Base-by-base conservation (phyloP, 2,797 vertebrate genomes). In the Cuculus canorus region DNA sequence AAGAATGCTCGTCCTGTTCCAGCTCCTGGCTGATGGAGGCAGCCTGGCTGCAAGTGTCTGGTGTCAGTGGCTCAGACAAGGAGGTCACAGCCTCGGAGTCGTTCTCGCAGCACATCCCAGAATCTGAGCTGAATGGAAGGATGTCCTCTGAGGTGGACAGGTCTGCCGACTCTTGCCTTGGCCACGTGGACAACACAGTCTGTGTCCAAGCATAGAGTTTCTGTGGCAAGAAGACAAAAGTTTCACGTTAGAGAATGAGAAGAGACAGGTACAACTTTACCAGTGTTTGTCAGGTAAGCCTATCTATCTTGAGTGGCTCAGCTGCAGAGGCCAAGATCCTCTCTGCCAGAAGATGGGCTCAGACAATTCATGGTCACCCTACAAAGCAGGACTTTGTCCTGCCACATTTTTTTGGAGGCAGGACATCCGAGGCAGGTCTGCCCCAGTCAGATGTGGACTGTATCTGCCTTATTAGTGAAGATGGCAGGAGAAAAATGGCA, bases 121-220 rank as follows among this genome's bases (percentile, higher is more conserved):
- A 98, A 96, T 98, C 98, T 0, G 95, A 84, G 27, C 98, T 98
- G 92, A 92, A 24, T 0, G 96, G 97, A 32, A 70, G 86, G n/a
- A 93, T 52, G 53, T 97, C 97, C 64, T 98, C 97, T 0, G 94
- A 96, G 12, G 61, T 11, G 0, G 96, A 97, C 1, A 85, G 77
- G 28, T 96, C 97, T 25, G 95, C 65, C 1, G 82, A 18, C 30
- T 95, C 97, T n/a, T 81, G 94, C 63, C 88, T 68, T 2, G 95
- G 94, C 97, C 96, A 97, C 0, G 50, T 79, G 59, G 95, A 95
- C 10, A 85, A 23, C 35, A 95, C 91, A 0, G 87, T 96, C 82
- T 88, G 96, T 2, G 97, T 98, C 98, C 98, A 98, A 28, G 96
- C 2, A 0, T 97, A 95, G 27, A 98, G 98, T 37, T 96, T 96